A percentile compares a stretch with the other conserved stretches of the same genome.
phyloP scores from a whole-genome alignment of 1,140 invertebrate species.

The Hylyphantes graminicola region DNA sequence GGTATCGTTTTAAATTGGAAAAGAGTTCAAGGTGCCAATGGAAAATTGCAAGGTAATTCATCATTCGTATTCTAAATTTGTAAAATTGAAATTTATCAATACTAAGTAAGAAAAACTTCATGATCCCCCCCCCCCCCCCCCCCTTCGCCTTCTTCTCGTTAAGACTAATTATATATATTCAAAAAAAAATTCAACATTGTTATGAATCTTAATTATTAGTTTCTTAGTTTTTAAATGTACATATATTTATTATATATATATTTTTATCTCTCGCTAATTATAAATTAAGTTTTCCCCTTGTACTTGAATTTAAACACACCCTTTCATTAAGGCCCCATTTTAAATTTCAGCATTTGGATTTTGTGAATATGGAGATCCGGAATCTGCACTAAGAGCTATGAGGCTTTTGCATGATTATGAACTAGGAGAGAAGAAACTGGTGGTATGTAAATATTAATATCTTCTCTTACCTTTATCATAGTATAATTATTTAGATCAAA shows the following conservation, averaged over 20 bases:
- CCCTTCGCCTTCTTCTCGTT: too few relatives aligned
- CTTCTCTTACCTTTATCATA: too few relatives aligned
- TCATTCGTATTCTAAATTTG: not conserved
- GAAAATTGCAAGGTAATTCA: slow-evolving; percentile 73
- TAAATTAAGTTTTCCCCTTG: not conserved
- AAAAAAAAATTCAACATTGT: too few relatives aligned
- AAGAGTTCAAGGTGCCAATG: slow-evolving; percentile 85
- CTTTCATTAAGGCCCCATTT: not conserved
- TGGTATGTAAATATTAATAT: slow-evolving; percentile 71
- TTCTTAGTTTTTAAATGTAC: too few relatives aligned
- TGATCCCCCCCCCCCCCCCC: too few relatives aligned
- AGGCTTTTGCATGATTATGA: slow-evolving; percentile 92
- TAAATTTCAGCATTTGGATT: slow-evolving; percentile 89
- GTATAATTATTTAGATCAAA: too few relatives aligned
- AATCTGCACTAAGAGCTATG: slow-evolving; percentile 93
- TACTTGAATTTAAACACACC: too few relatives aligned
- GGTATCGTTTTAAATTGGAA: slow-evolving; percentile 97
- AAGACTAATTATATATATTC: too few relatives aligned
- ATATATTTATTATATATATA: not conserved
- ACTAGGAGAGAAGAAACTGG: slow-evolving; percentile 91
- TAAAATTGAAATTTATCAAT: too few relatives aligned
- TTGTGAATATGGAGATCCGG: slow-evolving; percentile 95
- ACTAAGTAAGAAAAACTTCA: too few relatives aligned
- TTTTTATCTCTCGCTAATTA: too few relatives aligned
- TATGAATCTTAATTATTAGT: too few relatives aligned